Base-by-base conservation (phyloP, 2,797 vertebrate genomes). In the Eospalax fontanierii region DNA sequence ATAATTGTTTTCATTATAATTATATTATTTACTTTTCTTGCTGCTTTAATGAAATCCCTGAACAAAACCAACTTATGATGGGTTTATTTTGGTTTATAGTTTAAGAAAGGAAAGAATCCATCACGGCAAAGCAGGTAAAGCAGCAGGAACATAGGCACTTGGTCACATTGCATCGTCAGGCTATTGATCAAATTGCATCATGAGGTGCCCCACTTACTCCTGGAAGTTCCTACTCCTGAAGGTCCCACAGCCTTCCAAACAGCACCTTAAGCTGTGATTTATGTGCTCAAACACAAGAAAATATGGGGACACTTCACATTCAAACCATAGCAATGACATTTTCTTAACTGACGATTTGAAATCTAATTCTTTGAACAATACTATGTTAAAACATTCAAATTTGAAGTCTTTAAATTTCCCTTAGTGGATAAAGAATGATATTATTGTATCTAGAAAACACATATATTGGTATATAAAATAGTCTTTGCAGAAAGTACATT, bases 341-440 rank as follows among this genome's bases (percentile, higher is more conserved):
- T 28, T 54, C 30, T 30, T 91, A 89, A 75, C 61, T 68, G 26
- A 85, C 0, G 79, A 71, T 87, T 78, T n/a, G 70, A 30, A 75
- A 94, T 97, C 74, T 96, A 96, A 82, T 97, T 96, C 3, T 46
- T 57, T 89, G 16, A 81, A 50, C 66, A 88, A 54, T 50, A 59
- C 35, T 33, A 19, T 80, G 38, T 75, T 40, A 73, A 83, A 93
- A 87, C 28, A 38, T 59, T 84, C 54, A 92, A 95, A 97, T 28
- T 89, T 15, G 54, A 71, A 79, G 80, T 93, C 87, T 85, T 89
- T 91, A 97, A 76, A 71, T 96, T 96, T 94, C 87, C 91, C 91
- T 90, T 65, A 95, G 89, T 95, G 73, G 93, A 14, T 80, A 96
- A 96, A 93, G 40, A 83, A 46, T 66, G 19, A 33, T 33, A 83